Evolutionary conservation across 2,888 invertebrate genomes (phyloP).

Genomic region (Ethmia dodecea): DNA sequence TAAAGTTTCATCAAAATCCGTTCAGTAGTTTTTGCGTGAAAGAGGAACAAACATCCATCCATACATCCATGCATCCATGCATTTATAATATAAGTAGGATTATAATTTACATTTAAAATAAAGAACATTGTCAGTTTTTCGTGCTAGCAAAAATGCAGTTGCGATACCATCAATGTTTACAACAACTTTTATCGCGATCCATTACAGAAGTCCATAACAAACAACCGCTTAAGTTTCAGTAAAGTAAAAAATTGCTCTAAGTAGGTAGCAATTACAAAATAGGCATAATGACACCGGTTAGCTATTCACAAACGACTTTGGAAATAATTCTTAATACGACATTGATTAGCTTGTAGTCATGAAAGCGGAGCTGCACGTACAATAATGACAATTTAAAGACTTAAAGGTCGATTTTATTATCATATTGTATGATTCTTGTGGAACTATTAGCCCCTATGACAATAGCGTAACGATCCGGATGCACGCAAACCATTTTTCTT

Average conservation of each 20-base stretch:
- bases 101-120: too few relatives aligned
- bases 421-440: constrained; percentile 73
- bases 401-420: constrained; percentile 75
- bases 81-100: too few relatives aligned
- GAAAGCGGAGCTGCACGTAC: constrained; percentile 37
- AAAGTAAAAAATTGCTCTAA: constrained; percentile 56
- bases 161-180: too few relatives aligned
- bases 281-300: constrained; percentile 55
- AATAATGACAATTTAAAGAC: constrained; percentile 76
- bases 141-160: too few relatives aligned
- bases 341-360: constrained; percentile 66
- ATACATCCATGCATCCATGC: too few relatives aligned
- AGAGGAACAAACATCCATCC: too few relatives aligned
- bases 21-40: too few relatives aligned
- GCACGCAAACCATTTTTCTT: constrained; percentile 65
- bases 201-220: constrained; percentile 12
- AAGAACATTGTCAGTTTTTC: too few relatives aligned
- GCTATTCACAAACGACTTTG: constrained; percentile 69
- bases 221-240: constrained; percentile 14
- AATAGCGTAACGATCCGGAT: constrained; percentile 60
- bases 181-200: background rate
- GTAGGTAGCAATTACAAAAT: constrained; percentile 68
- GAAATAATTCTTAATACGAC: constrained; percentile 73
- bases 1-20: too few relatives aligned
- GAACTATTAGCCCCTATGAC: constrained; percentile 76